Base-by-base conservation (phyloP, 2,888 invertebrate genomes). In the Hypomecis atomaria region DNA sequence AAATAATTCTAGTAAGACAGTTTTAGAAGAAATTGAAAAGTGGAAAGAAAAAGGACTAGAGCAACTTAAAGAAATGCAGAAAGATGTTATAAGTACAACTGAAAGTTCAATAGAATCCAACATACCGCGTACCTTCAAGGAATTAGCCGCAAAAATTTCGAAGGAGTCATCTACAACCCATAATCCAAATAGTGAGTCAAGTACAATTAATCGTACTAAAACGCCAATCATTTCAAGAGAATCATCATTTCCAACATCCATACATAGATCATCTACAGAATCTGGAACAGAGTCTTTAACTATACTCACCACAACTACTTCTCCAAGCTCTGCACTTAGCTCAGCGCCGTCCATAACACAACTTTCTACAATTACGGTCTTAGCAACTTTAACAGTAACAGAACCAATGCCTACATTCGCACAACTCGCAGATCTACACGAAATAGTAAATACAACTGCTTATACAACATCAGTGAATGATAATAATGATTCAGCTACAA, bases 11-110 rank as follows among this genome's bases (percentile, higher is more conserved):
- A 76, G 77, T 43, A 70, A 72, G 7, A 70, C 67, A 13, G 65
- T 75, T 40, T 65, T 81, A 49, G 72, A 65, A 4, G 68, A 75
- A 40, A 69, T 82, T 38, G 57, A 72, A 59, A 67, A 73, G 11
- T 82, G 78, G 78, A 75, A 78, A 72, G 57, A 73, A 62, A 72
- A 76, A 49, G 74, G 78, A 66, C 47, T 66, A 3, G 67, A 69
- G 44, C 62, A 72, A 57, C 68, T 78, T 53, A 64, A 66, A 37
- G 60, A 64, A 8, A 44, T 66, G n/a, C 59, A 60, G n/a, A 23
- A 43, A 6, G 23, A 5, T 9, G 40, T 59, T 49, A 55, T 11
- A 13, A 36, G 34, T 5, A 59, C 10, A 23, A 62, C 6, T 44
- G 36, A 53, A 52, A 60, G 33, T 6, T 49, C 50, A 9, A 54